Base-by-base conservation (phyloP, 1,140 invertebrate species). In the Aphidius ervi region DNA sequence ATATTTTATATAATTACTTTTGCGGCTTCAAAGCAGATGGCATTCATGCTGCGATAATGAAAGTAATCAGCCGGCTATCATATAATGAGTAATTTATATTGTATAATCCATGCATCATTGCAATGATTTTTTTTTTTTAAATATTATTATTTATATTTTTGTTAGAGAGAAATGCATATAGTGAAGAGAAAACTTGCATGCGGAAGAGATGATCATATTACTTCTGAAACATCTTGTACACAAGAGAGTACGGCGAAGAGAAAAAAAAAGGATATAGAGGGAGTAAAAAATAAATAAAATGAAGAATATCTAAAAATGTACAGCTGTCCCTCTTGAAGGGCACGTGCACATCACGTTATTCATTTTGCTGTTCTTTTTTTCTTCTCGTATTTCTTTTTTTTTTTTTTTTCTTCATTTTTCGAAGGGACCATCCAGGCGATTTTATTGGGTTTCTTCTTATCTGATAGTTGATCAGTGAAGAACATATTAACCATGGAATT, bases 121-220 rank as follows among this genome's bases (percentile, higher is more conserved):
- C 23, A 31, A 31, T 31, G 23, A 31, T 31, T 31, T 31, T 31
- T 31, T 16, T 3, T 31, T 3, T 31, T 31, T 31, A 1, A 31
- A 31, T 31, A 3, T 31, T 31, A 31, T 31, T 31, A 3, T 31
- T 31, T 31, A 1, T 16, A 16, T 16, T 16, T 16, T 16, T 16
- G 16, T 16, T 16, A 1, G 1, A 31, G 23, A 1, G 23, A 31
- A 31, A 62, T 63, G 59, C 64, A 61, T 58, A 52, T 49, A 60
- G 46, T 39, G 20, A 67, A 65, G 63, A 65, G 65, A 62, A 67
- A 65, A 67, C 63, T 48, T 49, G 41, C 20, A 71, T 62, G 49
- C 66, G 70, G 73, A 74, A 74, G 67, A 56, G 58, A 62, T 65
- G 69, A 71, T 74, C 72, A 56, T 20, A 59, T 74, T 72, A 73